phyloP scores from a whole-genome alignment of 1,140 invertebrate species.

The Holotrichia oblita region DNA sequence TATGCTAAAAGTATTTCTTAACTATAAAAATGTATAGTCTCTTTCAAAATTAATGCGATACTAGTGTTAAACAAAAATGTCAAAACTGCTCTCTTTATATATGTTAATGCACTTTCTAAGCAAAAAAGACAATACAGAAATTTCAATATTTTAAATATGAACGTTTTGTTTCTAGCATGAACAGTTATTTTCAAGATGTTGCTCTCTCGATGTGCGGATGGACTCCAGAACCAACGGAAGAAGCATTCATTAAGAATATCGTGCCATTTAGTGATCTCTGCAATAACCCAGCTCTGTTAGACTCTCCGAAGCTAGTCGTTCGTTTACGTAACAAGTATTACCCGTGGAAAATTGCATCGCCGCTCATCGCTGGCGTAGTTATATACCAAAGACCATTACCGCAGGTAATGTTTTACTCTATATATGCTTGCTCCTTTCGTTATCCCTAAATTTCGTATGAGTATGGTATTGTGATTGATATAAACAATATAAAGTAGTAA shows the following conservation, averaged over 20 bases:
- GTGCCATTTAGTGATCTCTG: conserved; percentile 87
- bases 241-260: conserved; percentile 78
- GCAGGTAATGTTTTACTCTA: conserved; percentile 58
- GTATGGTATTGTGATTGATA: too few species aligned
- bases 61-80: too few species aligned
- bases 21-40: too few species aligned
- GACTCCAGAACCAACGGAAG: conserved; percentile 70
- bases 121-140: not conserved
- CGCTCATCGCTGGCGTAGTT: conserved; percentile 85
- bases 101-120: too few species aligned
- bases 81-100: too few species aligned
- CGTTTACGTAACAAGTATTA: conserved; percentile 88
- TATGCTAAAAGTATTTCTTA: too few species aligned
- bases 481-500: too few species aligned
- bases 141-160: conserved; percentile 30
- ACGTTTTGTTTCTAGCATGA: conserved; percentile 44
- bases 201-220: conserved; percentile 85
- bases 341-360: conserved; percentile 88
- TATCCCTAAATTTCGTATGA: too few species aligned
- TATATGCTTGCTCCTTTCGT: too few species aligned
- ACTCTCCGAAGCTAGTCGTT: conserved; percentile 88
- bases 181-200: conserved; percentile 68
- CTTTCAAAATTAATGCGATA: too few species aligned
- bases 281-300: conserved; percentile 79
- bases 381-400: conserved; percentile 86